Conservation (phyloP, 2,113 vertebrate genomes). For the Leucopsar rothschildi region DNA sequence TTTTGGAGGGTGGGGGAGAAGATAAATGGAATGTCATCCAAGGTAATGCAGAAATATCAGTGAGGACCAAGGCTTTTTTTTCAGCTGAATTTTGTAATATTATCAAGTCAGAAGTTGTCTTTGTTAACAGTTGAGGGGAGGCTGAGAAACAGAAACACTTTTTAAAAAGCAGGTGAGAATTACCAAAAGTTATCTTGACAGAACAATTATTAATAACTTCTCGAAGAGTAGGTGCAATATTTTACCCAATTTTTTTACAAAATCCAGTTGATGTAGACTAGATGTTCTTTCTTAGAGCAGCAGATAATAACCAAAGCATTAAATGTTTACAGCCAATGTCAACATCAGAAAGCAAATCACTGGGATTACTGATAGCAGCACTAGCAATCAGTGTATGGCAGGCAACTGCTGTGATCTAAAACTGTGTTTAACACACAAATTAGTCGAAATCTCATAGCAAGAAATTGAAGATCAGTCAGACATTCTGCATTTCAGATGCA, state of each 20-base stretch:
- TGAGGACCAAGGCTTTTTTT: background rate
- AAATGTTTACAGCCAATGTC: background rate
- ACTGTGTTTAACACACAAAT: background rate
- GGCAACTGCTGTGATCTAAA: background rate
- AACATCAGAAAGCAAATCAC: background rate
- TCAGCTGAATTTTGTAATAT: background rate
- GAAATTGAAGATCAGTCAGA: background rate
- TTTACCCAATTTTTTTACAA: background rate
- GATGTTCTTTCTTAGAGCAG: background rate
- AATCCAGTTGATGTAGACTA: background rate
- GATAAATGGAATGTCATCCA: background rate
- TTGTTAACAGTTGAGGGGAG: background rate
- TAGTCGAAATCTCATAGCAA: background rate
- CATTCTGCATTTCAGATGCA: background rate
- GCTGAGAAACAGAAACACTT: background rate
- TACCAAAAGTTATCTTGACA: background rate
- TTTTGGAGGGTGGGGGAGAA: background rate
- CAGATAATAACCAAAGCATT: background rate
- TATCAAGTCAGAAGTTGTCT: background rate
- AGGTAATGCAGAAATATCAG: background rate
- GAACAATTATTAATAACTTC: background rate
- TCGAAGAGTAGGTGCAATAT: background rate
- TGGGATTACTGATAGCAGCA: background rate
- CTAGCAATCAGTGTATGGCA: background rate
- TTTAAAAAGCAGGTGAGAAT: background rate